Evolutionary conservation across 2,797 vertebrate genomes (phyloP), one percentile per base, ranked within the genome.

Genomic region (Remorina albescens): DNA sequence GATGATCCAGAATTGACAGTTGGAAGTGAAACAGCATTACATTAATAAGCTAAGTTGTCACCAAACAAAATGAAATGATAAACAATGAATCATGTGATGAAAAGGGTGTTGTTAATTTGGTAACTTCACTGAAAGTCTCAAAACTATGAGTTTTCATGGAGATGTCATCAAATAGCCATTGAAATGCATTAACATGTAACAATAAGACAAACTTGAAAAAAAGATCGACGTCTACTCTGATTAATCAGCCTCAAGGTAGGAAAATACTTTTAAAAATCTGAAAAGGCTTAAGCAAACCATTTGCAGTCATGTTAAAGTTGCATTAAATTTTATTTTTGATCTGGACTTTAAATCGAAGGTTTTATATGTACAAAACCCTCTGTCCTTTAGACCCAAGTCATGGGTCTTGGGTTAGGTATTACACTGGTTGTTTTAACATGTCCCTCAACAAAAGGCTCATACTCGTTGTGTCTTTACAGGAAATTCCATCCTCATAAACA

Each of bases 401-500:
- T 30, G 30, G 6, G 30, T 30, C 30, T 3, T 30, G 30, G 30
- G 30, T 6, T 3, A 30, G 30, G 3, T 30, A 30, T 30, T 3
- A 30, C 30, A 30, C 30, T 30, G 30, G 30, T 6, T 30, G 6
- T 6, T 30, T 30, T 30, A 30, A 30, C 18, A 56, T 46, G 25
- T 6, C 19, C 3, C 32, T 30, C 6, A 58, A 37, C 19, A 42
- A 6, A 1, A 25, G 39, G n/a, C 8, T 56, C 25, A 71, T 39
- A 1, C 7, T 2, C 63, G n/a, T n/a, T n/a, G 10, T 60, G 19
- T 78, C 55, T 78, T 80, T 50, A 74, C 86, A 95, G 95, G 93
- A 61, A 94, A 94, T 86, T 95, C 94, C 41, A 80, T 94, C 61
- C 65, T 93, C 49, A 56, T 94, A 15, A 95, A 93, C 80, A 85